Conservation (phyloP, 2,888 invertebrate species). For the Ectemnius continuus region DNA sequence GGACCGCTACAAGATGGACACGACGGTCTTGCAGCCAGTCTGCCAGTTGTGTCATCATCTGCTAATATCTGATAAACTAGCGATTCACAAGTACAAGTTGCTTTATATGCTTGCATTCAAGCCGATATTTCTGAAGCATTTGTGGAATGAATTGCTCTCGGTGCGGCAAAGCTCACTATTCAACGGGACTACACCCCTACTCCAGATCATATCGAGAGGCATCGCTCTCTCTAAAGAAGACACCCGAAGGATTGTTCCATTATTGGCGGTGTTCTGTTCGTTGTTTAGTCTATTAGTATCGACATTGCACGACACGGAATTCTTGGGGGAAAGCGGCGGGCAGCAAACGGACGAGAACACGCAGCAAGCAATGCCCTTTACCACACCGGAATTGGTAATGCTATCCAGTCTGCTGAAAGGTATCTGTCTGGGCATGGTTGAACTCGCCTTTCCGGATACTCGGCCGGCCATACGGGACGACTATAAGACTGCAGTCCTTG, state of each 20-base stretch:
- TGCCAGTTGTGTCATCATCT: constrained; percentile 91
- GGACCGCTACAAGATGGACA: constrained; percentile 77
- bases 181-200: constrained; percentile 80
- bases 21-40: constrained; percentile 83
- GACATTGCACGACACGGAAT: constrained; percentile 92
- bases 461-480: constrained; percentile 83
- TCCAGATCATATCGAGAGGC: constrained; percentile 85
- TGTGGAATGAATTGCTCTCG: constrained; percentile 82
- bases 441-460: constrained; percentile 91
- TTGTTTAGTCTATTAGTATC: constrained; percentile 89
- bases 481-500: constrained; percentile 80
- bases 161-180: constrained; percentile 79
- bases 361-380: constrained; percentile 82
- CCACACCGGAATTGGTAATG: constrained; percentile 85
- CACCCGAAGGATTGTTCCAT: constrained; percentile 85
- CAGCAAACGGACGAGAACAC: not conserved
- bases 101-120: constrained; percentile 90
- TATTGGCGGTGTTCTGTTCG: constrained; percentile 90
- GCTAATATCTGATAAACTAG: constrained; percentile 88
- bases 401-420: constrained; percentile 87
- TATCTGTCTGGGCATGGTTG: constrained; percentile 90
- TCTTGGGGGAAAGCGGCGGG: constrained; percentile 72
- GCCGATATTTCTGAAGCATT: constrained; percentile 86
- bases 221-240: constrained; percentile 81
- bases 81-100: constrained; percentile 90